Conservation (phyloP, 1,140 invertebrate species). For the Ostrea edulis region DNA sequence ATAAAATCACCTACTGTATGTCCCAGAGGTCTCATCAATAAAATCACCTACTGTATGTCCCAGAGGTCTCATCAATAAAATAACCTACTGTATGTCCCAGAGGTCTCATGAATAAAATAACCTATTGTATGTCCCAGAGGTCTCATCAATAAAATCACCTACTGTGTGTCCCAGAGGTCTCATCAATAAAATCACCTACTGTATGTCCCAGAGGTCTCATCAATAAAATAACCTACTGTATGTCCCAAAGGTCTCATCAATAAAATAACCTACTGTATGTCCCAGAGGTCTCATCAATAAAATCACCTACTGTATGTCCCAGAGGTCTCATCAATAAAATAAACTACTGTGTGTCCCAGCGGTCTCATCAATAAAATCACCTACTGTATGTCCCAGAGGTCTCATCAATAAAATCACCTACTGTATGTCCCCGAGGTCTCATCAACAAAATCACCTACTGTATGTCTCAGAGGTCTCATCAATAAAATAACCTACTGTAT, state of each 20-base stretch:
- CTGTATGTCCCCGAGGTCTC: too few relatives aligned
- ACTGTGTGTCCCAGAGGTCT: conserved; percentile 64
- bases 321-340: too few relatives aligned
- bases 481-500: conserved; percentile 59
- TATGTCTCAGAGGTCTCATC: neutral
- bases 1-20: conserved; percentile 62
- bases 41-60: conserved; percentile 66
- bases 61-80: neutral
- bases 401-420: conserved; percentile 43
- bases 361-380: neutral
- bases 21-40: conserved; percentile 42
- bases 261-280: conserved; percentile 61
- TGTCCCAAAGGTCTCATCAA: neutral
- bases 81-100: conserved; percentile 67
- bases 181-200: conserved; percentile 51
- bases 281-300: conserved; percentile 57
- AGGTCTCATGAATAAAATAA: neutral
- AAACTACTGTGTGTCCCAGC: too few relatives aligned
- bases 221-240: too few relatives aligned
- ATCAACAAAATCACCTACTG: too few relatives aligned
- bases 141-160: conserved; percentile 15
- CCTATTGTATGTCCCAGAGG: conserved; percentile 66
- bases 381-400: conserved; percentile 65
- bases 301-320: too few relatives aligned
- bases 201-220: conserved; percentile 65